Evolutionary conservation across 2,797 vertebrate genomes (phyloP).

Genomic region (Parauchenoglanis punctatus): DNA sequence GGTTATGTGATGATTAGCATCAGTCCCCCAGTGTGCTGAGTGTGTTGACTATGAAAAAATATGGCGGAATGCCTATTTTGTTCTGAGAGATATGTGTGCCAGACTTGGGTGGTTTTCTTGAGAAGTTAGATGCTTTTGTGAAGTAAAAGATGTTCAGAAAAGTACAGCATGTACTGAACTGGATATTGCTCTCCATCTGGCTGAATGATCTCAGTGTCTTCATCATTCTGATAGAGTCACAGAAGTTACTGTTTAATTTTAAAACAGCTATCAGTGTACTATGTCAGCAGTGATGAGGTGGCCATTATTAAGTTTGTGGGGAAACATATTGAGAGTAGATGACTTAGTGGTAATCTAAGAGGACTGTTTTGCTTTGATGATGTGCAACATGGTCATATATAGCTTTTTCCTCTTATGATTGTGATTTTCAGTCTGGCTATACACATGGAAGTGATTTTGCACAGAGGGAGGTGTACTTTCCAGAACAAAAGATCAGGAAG

Average conservation of each 20-base stretch:
- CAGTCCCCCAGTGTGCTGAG: conserved; percentile 23
- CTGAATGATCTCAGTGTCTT: conserved; percentile 18
- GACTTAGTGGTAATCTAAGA: conserved; percentile 56
- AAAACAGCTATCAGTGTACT: conserved; percentile 13
- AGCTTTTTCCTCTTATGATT: conserved; percentile 66
- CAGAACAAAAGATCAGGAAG: conserved; percentile 51
- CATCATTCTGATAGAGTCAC: conserved; percentile 8
- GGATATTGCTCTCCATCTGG: not conserved
- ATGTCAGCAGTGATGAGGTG: conserved; percentile 19
- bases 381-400: conserved; percentile 65
- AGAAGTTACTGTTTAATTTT: conserved; percentile 2
- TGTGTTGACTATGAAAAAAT: conserved; percentile 29
- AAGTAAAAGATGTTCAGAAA: conserved; percentile 17
- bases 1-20: conserved; percentile 19
- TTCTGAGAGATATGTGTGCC: not conserved
- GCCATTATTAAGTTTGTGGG: conserved; percentile 37
- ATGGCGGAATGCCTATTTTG: not conserved
- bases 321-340: conserved; percentile 22
- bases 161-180: conserved; percentile 7
- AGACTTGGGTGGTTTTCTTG: not conserved
- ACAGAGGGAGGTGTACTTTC: conserved; percentile 66
- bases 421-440: conserved; percentile 64
- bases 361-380: conserved; percentile 66
- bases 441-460: conserved; percentile 76
- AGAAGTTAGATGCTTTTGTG: not conserved